Evolutionary conservation across 2,797 vertebrate genomes (phyloP), one percentile per base, ranked within the genome.

Genomic region (Babyrousa celebensis): DNA sequence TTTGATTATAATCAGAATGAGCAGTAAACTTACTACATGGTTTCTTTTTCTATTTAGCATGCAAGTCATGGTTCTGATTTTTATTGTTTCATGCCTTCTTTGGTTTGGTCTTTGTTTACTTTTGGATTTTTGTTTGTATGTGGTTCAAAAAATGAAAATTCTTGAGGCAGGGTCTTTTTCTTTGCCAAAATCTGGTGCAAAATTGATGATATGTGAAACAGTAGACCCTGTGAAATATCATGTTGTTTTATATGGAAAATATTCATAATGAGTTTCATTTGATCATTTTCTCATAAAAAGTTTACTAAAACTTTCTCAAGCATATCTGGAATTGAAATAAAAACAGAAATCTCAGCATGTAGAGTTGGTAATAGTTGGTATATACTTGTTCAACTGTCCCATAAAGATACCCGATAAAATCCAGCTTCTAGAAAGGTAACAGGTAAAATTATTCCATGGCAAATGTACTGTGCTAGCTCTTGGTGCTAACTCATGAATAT

Each of bases 181-280:
- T 98, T 99, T 99, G 77, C 98, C 97, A 96, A 98, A 99, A 96
- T 99, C 98, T 94, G 98, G 98, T 96, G 97, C 98, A 75, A 99
- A 91, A 79, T 98, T 98, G 67, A 98, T 97, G 58, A 65, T 52
- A 88, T 36, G 58, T 89, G 72, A 96, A 94, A 80, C 84, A 91
- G 67, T 62, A 86, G 9, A 87, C 29, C 40, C 40, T 18, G 18
- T 71, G 43, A 94, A 95, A 54, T 83, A 68, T 72, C 78, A 36
- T 83, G 70, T 83, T 77, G 48, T 12, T 94, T 75, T 94, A 85
- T 36, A 10, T 89, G 48, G 74, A 85, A 89, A 97, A 94, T 92
- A 40, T 83, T 89, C 27, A 43, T 75, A 65, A 21, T 83, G 79
- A 89, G 15, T 71, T 96, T 96, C 5, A 83, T 75, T 97, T 92